Base-by-base conservation (phyloP, 2,797 vertebrate species). In the Anniella stebbinsi region DNA sequence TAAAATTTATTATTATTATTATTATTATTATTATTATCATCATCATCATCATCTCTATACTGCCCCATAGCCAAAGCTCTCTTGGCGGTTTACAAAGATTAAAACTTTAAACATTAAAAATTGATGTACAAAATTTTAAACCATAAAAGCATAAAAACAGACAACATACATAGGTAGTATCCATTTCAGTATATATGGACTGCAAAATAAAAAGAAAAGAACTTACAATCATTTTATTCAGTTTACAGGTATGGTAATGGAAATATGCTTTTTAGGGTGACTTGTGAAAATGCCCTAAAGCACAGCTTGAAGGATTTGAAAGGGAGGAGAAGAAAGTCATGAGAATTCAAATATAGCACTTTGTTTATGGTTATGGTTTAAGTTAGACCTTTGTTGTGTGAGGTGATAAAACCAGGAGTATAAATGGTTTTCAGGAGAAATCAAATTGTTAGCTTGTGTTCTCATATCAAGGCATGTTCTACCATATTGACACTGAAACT, bases 401-500 rank as follows among this genome's bases (percentile, higher is more conserved):
- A 78, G n/a, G 60, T 67, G 11, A 30, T 48, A 69, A 57, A 69
- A 84, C 63, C 45, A 80, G 48, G n/a, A 30, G 28, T 38, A 87
- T 80, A 87, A 87, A 80, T 87, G n/a, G 25, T 33, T 72, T 28
- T 60, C 51, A 41, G 51, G 12, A 17, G 70, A 54, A 80, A 60
- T n/a, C 10, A 45, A 15, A 78, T 57, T 76, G 45, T 82, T 89
- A 54, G 2, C 17, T 7, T 91, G 88, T 75, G 5, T 87, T 60
- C 83, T 41, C 60, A 82, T 30, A 30, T 89, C 1, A 0, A 13
- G 70, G 57, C 0, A 0, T 86, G 11, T 54, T 92, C 89, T 91
- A 41, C 76, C 80, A 86, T 70, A 86, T 81, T 13, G 88, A 7
- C 70, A 80, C 12, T 57, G 84, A 87, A 91, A 28, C 11, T 90